Evolutionary conservation across 2,113 vertebrate genomes (phyloP).

Genomic region (Parotia lawesii): DNA sequence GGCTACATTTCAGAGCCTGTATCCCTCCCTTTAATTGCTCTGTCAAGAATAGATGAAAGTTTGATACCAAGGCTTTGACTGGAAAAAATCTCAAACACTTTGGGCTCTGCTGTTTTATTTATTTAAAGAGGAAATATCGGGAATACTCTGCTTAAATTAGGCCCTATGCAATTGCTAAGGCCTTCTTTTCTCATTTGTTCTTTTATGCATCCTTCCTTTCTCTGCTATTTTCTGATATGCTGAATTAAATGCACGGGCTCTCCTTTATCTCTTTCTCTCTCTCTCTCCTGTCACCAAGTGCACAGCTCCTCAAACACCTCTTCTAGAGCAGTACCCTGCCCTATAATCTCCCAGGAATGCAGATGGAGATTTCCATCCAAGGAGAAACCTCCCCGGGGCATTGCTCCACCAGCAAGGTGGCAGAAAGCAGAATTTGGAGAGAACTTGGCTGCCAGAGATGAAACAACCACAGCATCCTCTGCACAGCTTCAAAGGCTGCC

Average conservation of each 20-base stretch:
- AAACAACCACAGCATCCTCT: neutral
- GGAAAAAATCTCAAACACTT: slow-evolving; percentile 3
- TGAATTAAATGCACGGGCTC: neutral
- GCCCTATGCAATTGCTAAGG: neutral
- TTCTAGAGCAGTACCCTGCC: neutral
- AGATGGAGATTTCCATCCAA: neutral
- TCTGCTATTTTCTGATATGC: neutral
- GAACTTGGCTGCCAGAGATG: neutral
- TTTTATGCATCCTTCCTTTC: neutral
- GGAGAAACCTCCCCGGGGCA: neutral
- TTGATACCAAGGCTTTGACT: slow-evolving; percentile 30
- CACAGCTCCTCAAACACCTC: neutral
- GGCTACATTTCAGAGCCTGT: slow-evolving; percentile 33
- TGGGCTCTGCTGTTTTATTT: slow-evolving; percentile 3
- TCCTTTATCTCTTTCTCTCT: neutral
- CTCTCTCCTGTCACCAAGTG: neutral
- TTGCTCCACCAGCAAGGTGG: neutral
- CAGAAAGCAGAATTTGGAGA: neutral
- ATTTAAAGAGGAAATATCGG: neutral
- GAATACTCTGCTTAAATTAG: slow-evolving; percentile 14
- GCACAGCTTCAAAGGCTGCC: neutral
- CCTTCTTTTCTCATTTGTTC: neutral
- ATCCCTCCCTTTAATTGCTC: slow-evolving; percentile 63
- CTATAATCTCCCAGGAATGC: neutral
- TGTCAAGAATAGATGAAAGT: slow-evolving; percentile 49